phyloP scores from a whole-genome alignment of 1,140 invertebrate species.

The Hyles euphorbiae region DNA sequence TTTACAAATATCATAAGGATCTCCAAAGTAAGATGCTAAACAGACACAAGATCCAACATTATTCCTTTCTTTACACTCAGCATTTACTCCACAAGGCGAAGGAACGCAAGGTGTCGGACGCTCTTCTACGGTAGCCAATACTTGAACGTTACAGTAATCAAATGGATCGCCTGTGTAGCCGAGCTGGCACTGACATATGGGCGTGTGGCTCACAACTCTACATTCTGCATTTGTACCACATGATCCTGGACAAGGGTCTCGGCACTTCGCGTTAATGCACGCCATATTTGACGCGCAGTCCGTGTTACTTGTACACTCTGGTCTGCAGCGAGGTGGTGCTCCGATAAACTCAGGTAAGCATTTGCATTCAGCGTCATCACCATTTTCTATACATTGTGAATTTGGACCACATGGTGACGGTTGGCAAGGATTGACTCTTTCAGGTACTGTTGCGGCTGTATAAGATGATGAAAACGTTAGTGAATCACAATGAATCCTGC shows the following conservation, averaged over 20 bases:
- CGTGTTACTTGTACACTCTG: slow-evolving; percentile 82
- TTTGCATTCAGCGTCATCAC: slow-evolving; percentile 77
- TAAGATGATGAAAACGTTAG: slow-evolving; percentile 12
- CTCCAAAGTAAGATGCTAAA: slow-evolving; percentile 84
- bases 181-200: slow-evolving; percentile 78
- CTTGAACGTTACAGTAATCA: slow-evolving; percentile 73
- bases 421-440: slow-evolving; percentile 75
- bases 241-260: slow-evolving; percentile 82
- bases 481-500: background rate
- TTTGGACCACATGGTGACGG: slow-evolving; percentile 82
- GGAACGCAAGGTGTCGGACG: slow-evolving; percentile 80
- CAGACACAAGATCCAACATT: slow-evolving; percentile 84
- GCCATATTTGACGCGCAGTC: slow-evolving; percentile 79
- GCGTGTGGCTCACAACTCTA: slow-evolving; percentile 78
- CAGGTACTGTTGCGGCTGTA: slow-evolving; percentile 44
- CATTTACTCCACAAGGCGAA: slow-evolving; percentile 84
- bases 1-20: slow-evolving; percentile 82
- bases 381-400: slow-evolving; percentile 77
- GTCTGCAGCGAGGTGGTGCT: slow-evolving; percentile 79
- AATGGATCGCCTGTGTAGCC: slow-evolving; percentile 83
- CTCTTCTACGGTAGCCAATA: slow-evolving; percentile 62
- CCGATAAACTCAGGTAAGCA: slow-evolving; percentile 79
- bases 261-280: slow-evolving; percentile 81
- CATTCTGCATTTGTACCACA: slow-evolving; percentile 80
- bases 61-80: slow-evolving; percentile 79